These are phyloP conservation scores for Isotomurus palustris DNA, from an alignment of 2,888 invertebrate genomes.

Conservation along the genomic window DNA sequence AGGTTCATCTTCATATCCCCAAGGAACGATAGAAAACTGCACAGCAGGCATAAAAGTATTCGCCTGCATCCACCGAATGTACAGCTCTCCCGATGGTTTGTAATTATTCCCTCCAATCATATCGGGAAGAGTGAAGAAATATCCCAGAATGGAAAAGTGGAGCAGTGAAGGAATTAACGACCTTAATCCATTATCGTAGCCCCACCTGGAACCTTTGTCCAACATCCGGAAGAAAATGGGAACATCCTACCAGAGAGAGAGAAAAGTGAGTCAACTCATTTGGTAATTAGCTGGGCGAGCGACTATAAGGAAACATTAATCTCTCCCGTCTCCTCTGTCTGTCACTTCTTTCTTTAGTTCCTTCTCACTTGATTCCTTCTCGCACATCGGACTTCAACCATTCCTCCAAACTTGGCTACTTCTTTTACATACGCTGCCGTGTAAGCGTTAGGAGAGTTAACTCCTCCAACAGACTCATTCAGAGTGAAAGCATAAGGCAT, in stretches of 20 bases:
- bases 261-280: too few relatives aligned
- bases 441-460: too few relatives aligned
- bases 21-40: slow-evolving; percentile 75
- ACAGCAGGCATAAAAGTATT: slow-evolving; percentile 72
- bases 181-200: slow-evolving; percentile 49
- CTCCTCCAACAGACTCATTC: too few relatives aligned
- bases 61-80: slow-evolving; percentile 73
- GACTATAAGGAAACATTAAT: too few relatives aligned
- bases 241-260: too few relatives aligned
- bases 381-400: too few relatives aligned
- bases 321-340: too few relatives aligned
- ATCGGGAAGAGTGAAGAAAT: slow-evolving; percentile 63
- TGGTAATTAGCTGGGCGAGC: too few relatives aligned
- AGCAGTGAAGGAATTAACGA: slow-evolving; percentile 52
- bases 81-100: slow-evolving; percentile 57
- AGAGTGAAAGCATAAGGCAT: slow-evolving; percentile 55
- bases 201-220: slow-evolving; percentile 66
- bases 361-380: too few relatives aligned
- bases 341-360: too few relatives aligned
- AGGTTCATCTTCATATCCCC: slow-evolving; percentile 62
- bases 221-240: slow-evolving; percentile 65
- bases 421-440: too few relatives aligned
- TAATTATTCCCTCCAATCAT: slow-evolving; percentile 54
- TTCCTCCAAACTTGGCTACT: too few relatives aligned
- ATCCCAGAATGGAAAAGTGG: slow-evolving; percentile 59